Percentiles rank a stretch among this genome's conserved stretches.
phyloP scores from a whole-genome alignment of 2,797 vertebrate genomes.

The Helostoma temminkii region DNA sequence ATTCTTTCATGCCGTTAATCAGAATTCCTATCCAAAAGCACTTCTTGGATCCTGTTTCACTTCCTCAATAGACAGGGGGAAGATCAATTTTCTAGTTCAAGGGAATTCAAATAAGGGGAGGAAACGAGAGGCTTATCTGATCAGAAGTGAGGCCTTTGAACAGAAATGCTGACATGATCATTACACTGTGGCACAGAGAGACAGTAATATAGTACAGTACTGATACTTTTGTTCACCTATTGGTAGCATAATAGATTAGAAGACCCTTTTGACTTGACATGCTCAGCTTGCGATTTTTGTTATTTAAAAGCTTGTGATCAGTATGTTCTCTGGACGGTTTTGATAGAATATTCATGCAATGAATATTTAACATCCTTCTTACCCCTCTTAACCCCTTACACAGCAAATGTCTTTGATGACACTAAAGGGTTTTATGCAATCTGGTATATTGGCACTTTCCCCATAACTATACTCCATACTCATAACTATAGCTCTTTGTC shows the following conservation, averaged over 20 bases:
- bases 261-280: constrained; percentile 74
- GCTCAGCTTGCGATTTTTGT: constrained; percentile 76
- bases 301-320: constrained; percentile 80
- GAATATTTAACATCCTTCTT: constrained; percentile 66
- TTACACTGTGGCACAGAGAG: constrained; percentile 79
- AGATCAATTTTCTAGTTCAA: constrained; percentile 80
- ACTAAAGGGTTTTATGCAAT: constrained; percentile 38
- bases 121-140: constrained; percentile 79
- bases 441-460: constrained; percentile 40
- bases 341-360: constrained; percentile 79
- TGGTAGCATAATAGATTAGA: constrained; percentile 82
- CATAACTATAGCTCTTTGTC: constrained; percentile 34
- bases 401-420: constrained; percentile 54
- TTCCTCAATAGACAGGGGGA: constrained; percentile 52
- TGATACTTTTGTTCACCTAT: constrained; percentile 84
- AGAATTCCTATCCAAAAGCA: constrained; percentile 63
- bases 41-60: constrained; percentile 67
- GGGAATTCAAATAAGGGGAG: constrained; percentile 78
- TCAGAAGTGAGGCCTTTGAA: constrained; percentile 81
- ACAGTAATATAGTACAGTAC: constrained; percentile 69
- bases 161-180: constrained; percentile 85
- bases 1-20: constrained; percentile 74
- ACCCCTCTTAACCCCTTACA: constrained; percentile 59
- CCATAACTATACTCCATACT: constrained; percentile 32
- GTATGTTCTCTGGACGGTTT: constrained; percentile 61